Base-by-base conservation (phyloP, 2,888 invertebrate genomes). In the Melangyna quadrimaculata region DNA sequence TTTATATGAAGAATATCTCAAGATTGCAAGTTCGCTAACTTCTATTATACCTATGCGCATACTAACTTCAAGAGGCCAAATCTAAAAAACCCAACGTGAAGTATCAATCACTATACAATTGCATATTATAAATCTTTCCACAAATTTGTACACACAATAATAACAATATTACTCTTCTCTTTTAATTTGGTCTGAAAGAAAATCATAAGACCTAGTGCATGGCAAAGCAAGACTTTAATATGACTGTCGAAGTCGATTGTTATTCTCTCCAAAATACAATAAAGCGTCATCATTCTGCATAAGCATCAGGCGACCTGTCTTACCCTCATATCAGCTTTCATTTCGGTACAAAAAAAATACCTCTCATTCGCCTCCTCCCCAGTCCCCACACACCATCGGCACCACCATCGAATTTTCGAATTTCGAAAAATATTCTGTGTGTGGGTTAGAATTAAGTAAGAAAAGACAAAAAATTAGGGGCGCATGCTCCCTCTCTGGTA, bases 401-500 rank as follows among this genome's bases (percentile, higher is more conserved):
- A 65, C 19, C 29, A 9, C 12, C 12, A 51, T 35, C 32, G 29
- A 65, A 48, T 55, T 48, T 78, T 86, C 81, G 77, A 86, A 78
- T n/a, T 81, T 86, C 81, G 77, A 81, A 86, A 72, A 61, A 7
- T 65, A 35, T 45, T 65, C 32, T 35, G 10, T 67, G 48, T 67
- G 22, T 29, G 24, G 22, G 51, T 67, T 12, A 45, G 40, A 63
- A 65, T 32, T 32, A 12, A 19, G 12, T 37, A 32, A 57, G 35
- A 29, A 57, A 27, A 14, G 3, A 6, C 29, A 45, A 45, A 22
- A 43, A 37, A 51, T 63, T 86, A 86, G 70, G 86, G 81, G 86
- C 86, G 86, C 86, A 86, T 86, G 86, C 86, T 81, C 72, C 81
- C 81, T 86, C 81, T 78, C 72, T 55, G 35, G n/a, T n/a, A n/a